phyloP scores from a whole-genome alignment of 2,888 invertebrate genomes.

The Oscheius sp. region DNA sequence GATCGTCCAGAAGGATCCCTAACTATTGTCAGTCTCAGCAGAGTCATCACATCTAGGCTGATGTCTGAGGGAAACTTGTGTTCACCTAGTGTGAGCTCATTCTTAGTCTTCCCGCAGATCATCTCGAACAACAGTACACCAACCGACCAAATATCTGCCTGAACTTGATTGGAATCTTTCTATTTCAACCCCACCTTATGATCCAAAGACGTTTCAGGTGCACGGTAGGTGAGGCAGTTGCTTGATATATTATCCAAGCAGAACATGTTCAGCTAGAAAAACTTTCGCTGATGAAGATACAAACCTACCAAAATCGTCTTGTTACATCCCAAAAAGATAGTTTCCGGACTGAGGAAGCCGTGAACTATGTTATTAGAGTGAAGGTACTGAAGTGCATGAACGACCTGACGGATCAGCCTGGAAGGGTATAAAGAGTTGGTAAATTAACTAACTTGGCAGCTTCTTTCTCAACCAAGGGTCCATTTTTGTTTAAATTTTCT shows the following conservation, averaged over 20 bases:
- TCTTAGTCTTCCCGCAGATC: neutral
- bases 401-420: neutral
- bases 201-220: neutral
- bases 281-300: neutral
- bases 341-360: neutral
- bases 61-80: no score
- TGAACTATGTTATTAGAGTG: neutral
- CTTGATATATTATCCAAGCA: neutral
- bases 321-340: neutral
- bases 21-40: no score
- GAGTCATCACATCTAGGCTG: no score
- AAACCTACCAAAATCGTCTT: neutral
- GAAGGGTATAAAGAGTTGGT: no score
- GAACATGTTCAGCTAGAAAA: neutral
- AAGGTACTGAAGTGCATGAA: neutral
- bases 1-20: no score
- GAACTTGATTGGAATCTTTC: neutral
- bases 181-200: neutral
- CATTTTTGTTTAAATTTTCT: neutral
- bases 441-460: neutral
- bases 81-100: no score
- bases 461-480: neutral
- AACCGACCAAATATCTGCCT: conserved; percentile 7
- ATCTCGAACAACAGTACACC: neutral
- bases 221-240: neutral